phyloP scores from a whole-genome alignment of 2,888 invertebrate species.

The Dryobotodes eremita region DNA sequence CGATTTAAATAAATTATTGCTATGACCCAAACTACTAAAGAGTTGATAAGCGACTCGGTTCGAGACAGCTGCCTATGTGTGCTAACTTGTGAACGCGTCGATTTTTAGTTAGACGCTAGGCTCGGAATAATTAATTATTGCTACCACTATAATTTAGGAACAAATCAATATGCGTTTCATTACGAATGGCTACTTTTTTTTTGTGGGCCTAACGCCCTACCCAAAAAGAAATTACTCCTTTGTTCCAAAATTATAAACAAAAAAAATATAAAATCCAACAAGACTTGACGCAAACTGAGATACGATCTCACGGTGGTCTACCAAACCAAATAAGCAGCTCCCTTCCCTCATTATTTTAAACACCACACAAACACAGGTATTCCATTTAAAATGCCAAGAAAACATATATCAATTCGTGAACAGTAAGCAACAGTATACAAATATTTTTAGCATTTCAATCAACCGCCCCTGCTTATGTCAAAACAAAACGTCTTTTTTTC shows the following conservation, averaged over 20 bases:
- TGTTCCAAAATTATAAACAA: not conserved
- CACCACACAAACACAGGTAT: not conserved
- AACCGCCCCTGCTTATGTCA: constrained; percentile 81
- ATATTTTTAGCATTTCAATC: constrained; percentile 75
- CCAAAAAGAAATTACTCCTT: not conserved
- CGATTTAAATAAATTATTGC: not conserved
- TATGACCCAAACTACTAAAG: too few species aligned
- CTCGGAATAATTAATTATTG: not conserved
- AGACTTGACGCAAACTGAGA: not conserved
- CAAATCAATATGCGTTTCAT: not conserved
- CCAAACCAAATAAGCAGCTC: not conserved
- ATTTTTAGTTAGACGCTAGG: not conserved
- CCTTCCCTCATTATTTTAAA: not conserved
- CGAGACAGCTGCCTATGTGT: too few species aligned
- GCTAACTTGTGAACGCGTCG: not conserved
- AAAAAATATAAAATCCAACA: not conserved
- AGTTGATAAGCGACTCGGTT: too few species aligned
- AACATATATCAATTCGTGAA: constrained; percentile 36
- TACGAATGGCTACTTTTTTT: not conserved
- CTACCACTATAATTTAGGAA: not conserved
- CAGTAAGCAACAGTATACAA: constrained; percentile 56
- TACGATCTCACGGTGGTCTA: not conserved
- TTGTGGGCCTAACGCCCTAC: too few species aligned
- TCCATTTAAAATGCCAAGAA: constrained; percentile 48
- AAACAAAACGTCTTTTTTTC: constrained; percentile 83